These are phyloP conservation scores for Drosophila sucinea DNA, from an alignment of 1,140 invertebrate genomes.

Conservation along the genomic window DNA sequence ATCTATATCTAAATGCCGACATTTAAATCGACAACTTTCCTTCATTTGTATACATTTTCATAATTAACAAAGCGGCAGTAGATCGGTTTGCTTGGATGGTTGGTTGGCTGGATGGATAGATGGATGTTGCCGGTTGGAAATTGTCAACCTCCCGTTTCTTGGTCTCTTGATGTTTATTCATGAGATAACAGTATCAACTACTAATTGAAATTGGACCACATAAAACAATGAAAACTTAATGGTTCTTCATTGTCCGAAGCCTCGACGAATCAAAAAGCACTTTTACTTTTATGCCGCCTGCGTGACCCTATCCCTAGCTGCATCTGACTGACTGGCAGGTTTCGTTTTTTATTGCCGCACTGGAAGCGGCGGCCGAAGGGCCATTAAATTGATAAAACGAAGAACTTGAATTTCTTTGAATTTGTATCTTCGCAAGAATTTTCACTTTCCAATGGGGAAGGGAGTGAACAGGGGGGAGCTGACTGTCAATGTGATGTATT, in stretches of 20 bases:
- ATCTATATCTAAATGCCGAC: constrained; percentile 19
- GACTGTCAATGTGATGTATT: constrained; percentile 61
- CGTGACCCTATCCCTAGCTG: constrained; percentile 20
- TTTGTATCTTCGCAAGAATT: constrained; percentile 26
- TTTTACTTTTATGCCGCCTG: constrained; percentile 55
- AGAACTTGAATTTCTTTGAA: constrained; percentile 28
- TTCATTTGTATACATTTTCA: constrained; percentile 52
- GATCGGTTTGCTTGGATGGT: constrained; percentile 22
- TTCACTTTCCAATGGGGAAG: constrained; percentile 33
- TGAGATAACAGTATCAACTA: constrained; percentile 66
- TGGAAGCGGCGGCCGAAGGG: neutral
- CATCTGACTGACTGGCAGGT: constrained; percentile 19
- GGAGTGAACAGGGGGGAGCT: constrained; percentile 14
- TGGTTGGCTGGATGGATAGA: neutral
- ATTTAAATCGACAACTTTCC: constrained; percentile 37
- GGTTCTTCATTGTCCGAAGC: constrained; percentile 50
- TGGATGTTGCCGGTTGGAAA: constrained; percentile 24
- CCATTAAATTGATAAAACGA: constrained; percentile 18
- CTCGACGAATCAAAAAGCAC: constrained; percentile 32
- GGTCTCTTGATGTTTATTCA: constrained; percentile 49
- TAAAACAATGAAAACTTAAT: constrained; percentile 58
- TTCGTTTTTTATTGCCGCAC: constrained; percentile 24
- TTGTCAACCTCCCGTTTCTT: constrained; percentile 37
- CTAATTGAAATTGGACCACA: constrained; percentile 64
- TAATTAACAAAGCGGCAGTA: constrained; percentile 61